Evolutionary conservation across 2,888 invertebrate species (phyloP), one percentile per base, ranked within the genome.

Genomic region (Yponomeuta plumbellus): DNA sequence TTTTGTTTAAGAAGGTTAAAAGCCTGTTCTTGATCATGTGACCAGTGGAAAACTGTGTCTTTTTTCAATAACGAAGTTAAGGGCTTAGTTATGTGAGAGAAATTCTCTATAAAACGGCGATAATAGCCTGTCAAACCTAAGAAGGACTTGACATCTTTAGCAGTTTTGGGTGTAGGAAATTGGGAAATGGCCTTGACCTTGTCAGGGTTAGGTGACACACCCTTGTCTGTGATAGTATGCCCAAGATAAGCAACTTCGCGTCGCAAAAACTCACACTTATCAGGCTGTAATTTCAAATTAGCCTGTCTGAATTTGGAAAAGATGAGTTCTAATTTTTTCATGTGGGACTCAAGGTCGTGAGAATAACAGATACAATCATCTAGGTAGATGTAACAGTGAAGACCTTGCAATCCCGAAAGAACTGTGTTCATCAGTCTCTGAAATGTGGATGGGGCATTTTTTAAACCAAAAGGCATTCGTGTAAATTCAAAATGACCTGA

Each of bases 61-160:
- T 70, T 62, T 63, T 63, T 63, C 11, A 63, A 20, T 40, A 63
- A 20, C 13, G 39, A 8, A n/a, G 63, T 63, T 10, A 61, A 11
- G 13, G 61, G 34, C 20, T 44, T 39, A 6, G 52, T 22, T 3
- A 65, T 74, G 72, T 20, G 67, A 65, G 68, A 74, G 74, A 11
- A 70, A 70, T 23, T 74, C 57, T 23, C 17, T 13, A 61, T 61
- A 61, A 61, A 61, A 13, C 34, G 23, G 11, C 61, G 23, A n/a
- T 61, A 61, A 20, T 61, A 61, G 11, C 26, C 23, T 11, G 5
- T 26, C 26, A 61, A 34, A 23, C 61, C 61, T 26, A 23, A 61
- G 61, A 34, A 63, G 13, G 63, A 40, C 20, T 63, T 63, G 13
- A 63, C 21, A 4, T 40, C 21, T 20, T 63, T 40, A n/a, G 10